Base-by-base conservation (phyloP, 2,113 vertebrate genomes). In the Oryzias melastigma region DNA sequence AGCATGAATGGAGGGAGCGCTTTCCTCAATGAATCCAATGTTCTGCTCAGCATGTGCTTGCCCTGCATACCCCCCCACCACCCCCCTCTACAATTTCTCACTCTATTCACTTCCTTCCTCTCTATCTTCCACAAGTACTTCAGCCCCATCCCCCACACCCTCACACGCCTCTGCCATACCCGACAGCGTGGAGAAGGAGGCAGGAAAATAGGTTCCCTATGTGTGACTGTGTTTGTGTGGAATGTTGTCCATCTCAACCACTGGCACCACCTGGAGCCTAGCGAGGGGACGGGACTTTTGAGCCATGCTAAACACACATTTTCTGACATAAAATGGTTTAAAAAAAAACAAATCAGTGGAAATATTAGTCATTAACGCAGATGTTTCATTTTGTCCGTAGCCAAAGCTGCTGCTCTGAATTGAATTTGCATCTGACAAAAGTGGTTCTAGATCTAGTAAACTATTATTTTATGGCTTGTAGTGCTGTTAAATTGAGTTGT, bases 1-100 rank as follows among this genome's bases (percentile, higher is more conserved):
- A 62, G 74, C 48, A 81, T 87, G 82, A 86, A 83, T 88, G 80
- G 73, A 79, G 80, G 51, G 77, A 71, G 88, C 65, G 68, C 69
- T 85, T 91, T 89, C 88, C 85, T 90, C 85, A 91, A 90, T 89
- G 84, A 90, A 78, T 85, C 86, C 85, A 87, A 91, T 89, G 88
- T 89, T 89, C 84, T 84, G 81, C 90, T 88, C 90, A 91, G 88
- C 88, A 90, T 91, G 89, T 91, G 86, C 84, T 87, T 55, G 81
- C 86, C 86, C 86, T 84, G 85, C 85, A 85, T 66, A 78, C 81
- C 85, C 68, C 77, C 72, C 66, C 78, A 54, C 42, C 67, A 82
- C 62, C 80, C 68, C 80, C 25, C 17, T 80, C 80, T 82, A 68
- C 81, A 71, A 82, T 82, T 83, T 87, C 84, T 84, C 82, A 84